These are phyloP conservation scores for Crotalus helleri DNA, from an alignment of 2,113 vertebrate genomes.

Conservation along the genomic window DNA sequence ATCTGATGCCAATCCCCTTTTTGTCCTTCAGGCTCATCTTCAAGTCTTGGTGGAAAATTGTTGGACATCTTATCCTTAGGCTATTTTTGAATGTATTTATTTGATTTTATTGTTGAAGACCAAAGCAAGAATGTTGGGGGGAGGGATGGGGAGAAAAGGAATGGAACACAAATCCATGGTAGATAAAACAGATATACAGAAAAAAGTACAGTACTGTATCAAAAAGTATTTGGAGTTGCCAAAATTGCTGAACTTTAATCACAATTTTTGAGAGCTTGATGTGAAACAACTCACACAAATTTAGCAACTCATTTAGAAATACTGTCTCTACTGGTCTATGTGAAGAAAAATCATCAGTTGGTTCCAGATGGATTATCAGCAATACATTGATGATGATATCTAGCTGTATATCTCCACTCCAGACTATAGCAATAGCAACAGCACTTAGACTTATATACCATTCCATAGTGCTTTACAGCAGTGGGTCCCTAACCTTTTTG, in stretches of 20 bases:
- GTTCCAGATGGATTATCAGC: not conserved
- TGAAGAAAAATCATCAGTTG: not conserved
- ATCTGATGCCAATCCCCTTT: not conserved
- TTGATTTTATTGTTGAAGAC: not conserved
- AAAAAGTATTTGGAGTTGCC: not conserved
- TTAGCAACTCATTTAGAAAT: not conserved
- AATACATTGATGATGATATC: not conserved
- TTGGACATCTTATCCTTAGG: not conserved
- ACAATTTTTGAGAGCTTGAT: not conserved
- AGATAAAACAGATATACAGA: not conserved
- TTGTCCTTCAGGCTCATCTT: not conserved
- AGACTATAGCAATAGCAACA: not conserved
- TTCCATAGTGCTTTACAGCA: no score
- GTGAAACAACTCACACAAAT: not conserved
- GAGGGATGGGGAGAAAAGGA: not conserved
- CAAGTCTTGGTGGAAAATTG: not conserved
- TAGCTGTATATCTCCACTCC: not conserved
- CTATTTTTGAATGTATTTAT: not conserved
- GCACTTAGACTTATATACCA: no score
- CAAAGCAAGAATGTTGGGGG: not conserved
- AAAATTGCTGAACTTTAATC: not conserved
- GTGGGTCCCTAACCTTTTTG: no score
- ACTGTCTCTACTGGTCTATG: not conserved
- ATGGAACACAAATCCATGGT: not conserved
- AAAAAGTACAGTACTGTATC: not conserved